Evolutionary conservation across 2,797 vertebrate species (phyloP), one percentile per base, ranked within the genome.

Genomic region (Poecilia wingei): DNA sequence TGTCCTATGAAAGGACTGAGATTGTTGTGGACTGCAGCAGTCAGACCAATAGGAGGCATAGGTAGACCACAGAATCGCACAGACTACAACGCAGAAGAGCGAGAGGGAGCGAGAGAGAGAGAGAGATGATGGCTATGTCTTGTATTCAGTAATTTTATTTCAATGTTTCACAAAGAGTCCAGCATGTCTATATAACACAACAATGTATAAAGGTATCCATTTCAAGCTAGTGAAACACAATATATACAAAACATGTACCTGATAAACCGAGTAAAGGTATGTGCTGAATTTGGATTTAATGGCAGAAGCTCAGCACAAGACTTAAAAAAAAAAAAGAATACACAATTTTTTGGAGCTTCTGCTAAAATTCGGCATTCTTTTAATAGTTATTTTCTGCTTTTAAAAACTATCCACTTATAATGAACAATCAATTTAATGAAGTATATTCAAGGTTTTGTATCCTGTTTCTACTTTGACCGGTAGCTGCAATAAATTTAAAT

Each of bases 11-110:
- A 84, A 88, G 79, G 83, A 88, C 82, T 80, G 84, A 87, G 88
- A 87, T 89, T 93, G 93, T 93, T 92, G 91, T 94, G 93, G 93
- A 95, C 94, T 96, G 92, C 93, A 91, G 92, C 91, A 79, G 91
- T 94, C 93, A 95, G 91, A 92, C 96, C 96, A 96, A 96, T 95
- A 97, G 96, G 96, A 97, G 96, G 96, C 96, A 97, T 96, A 95
- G 95, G 95, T 94, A 96, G 95, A 96, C 96, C 96, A 92, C 93
- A 92, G 92, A 96, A 96, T 90, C 80, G 55, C 87, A 86, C 74
- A 68, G 86, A 83, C 87, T 85, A 72, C 81, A 78, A 84, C 86
- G 76, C 31, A 3, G 71, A 80, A 79, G 76, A 79, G 84, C 41
- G 55, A 75, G 16, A 47, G 46, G 0, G 81, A 41, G 39, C 1